Conservation (phyloP, 2,113 vertebrate genomes). For the Bambusicola thoracicus region DNA sequence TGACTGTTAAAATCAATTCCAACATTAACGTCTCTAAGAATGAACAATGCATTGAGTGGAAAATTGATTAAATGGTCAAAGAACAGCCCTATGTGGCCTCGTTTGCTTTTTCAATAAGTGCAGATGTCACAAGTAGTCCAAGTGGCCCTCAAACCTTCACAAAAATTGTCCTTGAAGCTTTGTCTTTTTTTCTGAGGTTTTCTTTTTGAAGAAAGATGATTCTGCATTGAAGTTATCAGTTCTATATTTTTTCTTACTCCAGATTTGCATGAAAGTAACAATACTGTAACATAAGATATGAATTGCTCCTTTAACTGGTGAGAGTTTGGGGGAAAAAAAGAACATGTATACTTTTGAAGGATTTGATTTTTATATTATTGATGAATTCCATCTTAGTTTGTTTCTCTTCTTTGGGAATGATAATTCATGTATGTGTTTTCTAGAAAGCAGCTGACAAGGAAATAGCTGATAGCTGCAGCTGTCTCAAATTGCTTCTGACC, state of each 20-base stretch:
- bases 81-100: slow-evolving; percentile 82
- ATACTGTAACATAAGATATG: neutral
- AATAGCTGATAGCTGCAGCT: neutral
- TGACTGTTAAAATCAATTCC: slow-evolving; percentile 87
- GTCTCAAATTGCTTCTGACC: neutral
- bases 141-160: slow-evolving; percentile 77
- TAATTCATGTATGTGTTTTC: neutral
- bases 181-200: slow-evolving; percentile 70
- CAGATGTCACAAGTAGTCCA: slow-evolving; percentile 81
- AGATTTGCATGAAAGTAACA: slow-evolving; percentile 17
- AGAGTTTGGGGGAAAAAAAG: neutral
- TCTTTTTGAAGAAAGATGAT: slow-evolving; percentile 45
- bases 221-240: slow-evolving; percentile 59
- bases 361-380: neutral
- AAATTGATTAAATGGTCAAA: slow-evolving; percentile 87
- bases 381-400: neutral
- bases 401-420: neutral
- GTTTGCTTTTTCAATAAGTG: slow-evolving; percentile 86
- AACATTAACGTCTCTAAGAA: slow-evolving; percentile 84
- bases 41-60: slow-evolving; percentile 85
- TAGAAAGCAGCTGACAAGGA: neutral
- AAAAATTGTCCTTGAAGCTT: slow-evolving; percentile 78
- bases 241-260: neutral
- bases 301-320: neutral
- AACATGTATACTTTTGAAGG: neutral